These are phyloP conservation scores for Thecocarcelia acutangulata DNA, from an alignment of 2,888 invertebrate species.

Conservation along the genomic window DNA sequence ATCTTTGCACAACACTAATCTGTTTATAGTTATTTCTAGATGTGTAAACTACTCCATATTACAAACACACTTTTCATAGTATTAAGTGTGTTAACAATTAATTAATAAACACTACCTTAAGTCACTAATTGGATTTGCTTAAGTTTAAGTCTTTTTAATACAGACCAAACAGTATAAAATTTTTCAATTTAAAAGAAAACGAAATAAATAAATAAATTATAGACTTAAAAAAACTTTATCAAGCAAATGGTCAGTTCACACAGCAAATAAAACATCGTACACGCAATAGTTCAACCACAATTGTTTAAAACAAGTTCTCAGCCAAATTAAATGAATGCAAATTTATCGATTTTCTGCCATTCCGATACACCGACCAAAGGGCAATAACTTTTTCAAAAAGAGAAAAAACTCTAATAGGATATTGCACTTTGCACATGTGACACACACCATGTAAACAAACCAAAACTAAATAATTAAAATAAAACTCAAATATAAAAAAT, in stretches of 20 bases:
- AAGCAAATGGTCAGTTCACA: slow-evolving; percentile 69
- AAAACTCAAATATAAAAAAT: neutral
- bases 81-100: slow-evolving; percentile 7
- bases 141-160: neutral
- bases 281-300: slow-evolving; percentile 49
- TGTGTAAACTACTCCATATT: too few species aligned
- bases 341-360: slow-evolving; percentile 76
- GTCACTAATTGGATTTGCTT: slow-evolving; percentile 39
- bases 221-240: slow-evolving; percentile 3
- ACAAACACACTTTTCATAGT: too few species aligned
- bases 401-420: slow-evolving; percentile 73
- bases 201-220: neutral
- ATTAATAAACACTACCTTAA: neutral
- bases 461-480: slow-evolving; percentile 13
- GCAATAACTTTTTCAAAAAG: slow-evolving; percentile 74
- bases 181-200: slow-evolving; percentile 10
- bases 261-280: slow-evolving; percentile 17
- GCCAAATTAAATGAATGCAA: slow-evolving; percentile 70
- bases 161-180: slow-evolving; percentile 13
- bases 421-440: slow-evolving; percentile 75
- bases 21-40: too few species aligned
- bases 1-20: neutral
- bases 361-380: slow-evolving; percentile 71
- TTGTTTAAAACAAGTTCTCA: slow-evolving; percentile 42
- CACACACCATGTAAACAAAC: slow-evolving; percentile 6